Evolutionary conservation across 2,797 vertebrate species (phyloP).

Genomic region (Channa striata): DNA sequence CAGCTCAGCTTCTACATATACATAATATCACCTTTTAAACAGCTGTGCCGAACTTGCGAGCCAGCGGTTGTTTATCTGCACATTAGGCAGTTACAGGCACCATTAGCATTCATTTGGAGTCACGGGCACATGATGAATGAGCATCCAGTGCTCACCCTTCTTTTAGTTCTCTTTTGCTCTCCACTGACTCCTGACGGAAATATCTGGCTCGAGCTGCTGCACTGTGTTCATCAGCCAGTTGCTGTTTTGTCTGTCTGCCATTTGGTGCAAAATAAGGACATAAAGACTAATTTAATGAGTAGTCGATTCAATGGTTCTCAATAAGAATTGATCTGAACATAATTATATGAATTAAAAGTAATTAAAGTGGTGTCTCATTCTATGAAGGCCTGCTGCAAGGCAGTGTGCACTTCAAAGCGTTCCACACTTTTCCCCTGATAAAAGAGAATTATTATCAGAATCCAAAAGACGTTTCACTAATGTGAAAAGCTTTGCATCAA

Average conservation of each 20-base stretch:
- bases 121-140: neutral
- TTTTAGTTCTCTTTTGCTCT: neutral
- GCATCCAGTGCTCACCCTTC: neutral
- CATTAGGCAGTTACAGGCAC: neutral
- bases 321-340: slow-evolving; percentile 66
- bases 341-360: slow-evolving; percentile 63
- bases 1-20: neutral
- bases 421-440: slow-evolving; percentile 45
- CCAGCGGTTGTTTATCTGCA: neutral
- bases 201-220: neutral
- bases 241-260: neutral
- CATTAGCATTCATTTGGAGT: neutral
- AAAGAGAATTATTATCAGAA: slow-evolving; percentile 63
- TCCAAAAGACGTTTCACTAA: slow-evolving; percentile 59
- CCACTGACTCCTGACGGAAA: neutral
- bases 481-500: slow-evolving; percentile 64
- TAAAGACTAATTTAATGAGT: slow-evolving; percentile 58
- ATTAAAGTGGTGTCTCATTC: slow-evolving; percentile 56
- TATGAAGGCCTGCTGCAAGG: slow-evolving; percentile 45
- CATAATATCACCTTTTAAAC: neutral
- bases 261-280: slow-evolving; percentile 10
- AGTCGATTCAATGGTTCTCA: slow-evolving; percentile 53
- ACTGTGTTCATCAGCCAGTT: neutral
- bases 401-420: slow-evolving; percentile 63
- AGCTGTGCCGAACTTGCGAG: neutral